These are phyloP conservation scores for Dinothrombium tinctorium DNA, from an alignment of 1,140 invertebrate genomes.

Conservation along the genomic window DNA sequence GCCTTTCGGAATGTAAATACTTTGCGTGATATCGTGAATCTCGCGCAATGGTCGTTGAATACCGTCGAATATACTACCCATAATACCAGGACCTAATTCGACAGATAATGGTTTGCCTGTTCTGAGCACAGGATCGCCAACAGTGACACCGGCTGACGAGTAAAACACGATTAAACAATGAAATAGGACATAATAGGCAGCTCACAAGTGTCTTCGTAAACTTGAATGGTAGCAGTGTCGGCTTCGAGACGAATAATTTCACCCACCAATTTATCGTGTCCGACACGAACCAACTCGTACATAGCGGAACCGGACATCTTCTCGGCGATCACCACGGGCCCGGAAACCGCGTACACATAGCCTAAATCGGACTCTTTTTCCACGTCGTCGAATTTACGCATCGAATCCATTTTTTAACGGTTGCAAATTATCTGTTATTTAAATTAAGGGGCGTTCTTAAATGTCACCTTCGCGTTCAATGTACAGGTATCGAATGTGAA, in stretches of 20 bases:
- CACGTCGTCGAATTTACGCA: conserved; percentile 52
- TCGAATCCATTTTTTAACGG: no score
- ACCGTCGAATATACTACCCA: conserved; percentile 97
- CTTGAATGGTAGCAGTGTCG: conserved; percentile 98
- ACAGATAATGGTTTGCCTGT: conserved; percentile 96
- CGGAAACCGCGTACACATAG: conserved; percentile 87
- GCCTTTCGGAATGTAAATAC: conserved; percentile 99
- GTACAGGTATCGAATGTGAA: no score
- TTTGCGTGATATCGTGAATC: conserved; percentile 72
- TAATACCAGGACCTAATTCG: conserved; percentile 95
- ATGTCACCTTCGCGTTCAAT: no score
- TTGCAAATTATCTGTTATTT: no score
- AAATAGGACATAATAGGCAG: background rate
- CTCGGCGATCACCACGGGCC: conserved; percentile 94
- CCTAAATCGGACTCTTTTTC: conserved; percentile 71
- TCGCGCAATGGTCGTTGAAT: conserved; percentile 95
- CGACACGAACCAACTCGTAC: conserved; percentile 98
- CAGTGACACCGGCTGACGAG: conserved; percentile 64
- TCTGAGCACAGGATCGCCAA: conserved; percentile 90
- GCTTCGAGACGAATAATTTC: conserved; percentile 97
- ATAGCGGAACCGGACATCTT: conserved; percentile 98
- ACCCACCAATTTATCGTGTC: conserved; percentile 89
- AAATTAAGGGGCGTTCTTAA: no score
- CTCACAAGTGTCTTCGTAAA: conserved; percentile 90
- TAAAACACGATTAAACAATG: conserved; percentile 9